phyloP scores from a whole-genome alignment of 2,888 invertebrate species.

The Coenonympha arcania region DNA sequence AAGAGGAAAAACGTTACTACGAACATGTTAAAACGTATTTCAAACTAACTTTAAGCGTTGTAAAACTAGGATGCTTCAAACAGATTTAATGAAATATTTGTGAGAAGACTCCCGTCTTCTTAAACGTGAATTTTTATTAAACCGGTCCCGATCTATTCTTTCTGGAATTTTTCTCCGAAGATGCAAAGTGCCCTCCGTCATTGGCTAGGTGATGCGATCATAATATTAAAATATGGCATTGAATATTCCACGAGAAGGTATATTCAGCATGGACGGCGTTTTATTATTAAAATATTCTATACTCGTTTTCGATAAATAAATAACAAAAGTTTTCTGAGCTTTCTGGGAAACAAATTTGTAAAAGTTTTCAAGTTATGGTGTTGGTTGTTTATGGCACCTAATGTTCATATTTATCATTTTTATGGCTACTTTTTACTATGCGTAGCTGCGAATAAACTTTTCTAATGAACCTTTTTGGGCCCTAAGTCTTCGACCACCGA shows the following conservation, averaged over 20 bases:
- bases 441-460: neutral
- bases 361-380: neutral
- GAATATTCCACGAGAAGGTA: slow-evolving; percentile 10
- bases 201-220: slow-evolving; percentile 12
- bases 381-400: neutral
- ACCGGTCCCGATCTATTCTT: neutral
- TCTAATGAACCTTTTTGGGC: no score
- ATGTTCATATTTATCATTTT: neutral
- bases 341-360: neutral
- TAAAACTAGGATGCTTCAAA: neutral
- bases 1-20: no score
- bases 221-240: slow-evolving; percentile 18
- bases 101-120: no score
- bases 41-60: neutral
- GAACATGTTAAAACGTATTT: no score
- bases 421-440: neutral
- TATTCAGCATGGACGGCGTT: neutral
- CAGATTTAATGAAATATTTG: slow-evolving; percentile 1
- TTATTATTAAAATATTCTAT: slow-evolving; percentile 1
- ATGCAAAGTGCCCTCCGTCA: slow-evolving; percentile 12
- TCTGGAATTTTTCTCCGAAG: slow-evolving; percentile 15
- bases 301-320: slow-evolving; percentile 1
- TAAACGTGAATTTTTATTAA: slow-evolving; percentile 2
- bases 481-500: no score
- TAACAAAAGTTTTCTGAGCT: neutral